Percentiles rank a stretch among this genome's conserved stretches.
Conservation (phyloP, 2,797 vertebrate genomes). For the Gymnoscopelus microlampas region DNA sequence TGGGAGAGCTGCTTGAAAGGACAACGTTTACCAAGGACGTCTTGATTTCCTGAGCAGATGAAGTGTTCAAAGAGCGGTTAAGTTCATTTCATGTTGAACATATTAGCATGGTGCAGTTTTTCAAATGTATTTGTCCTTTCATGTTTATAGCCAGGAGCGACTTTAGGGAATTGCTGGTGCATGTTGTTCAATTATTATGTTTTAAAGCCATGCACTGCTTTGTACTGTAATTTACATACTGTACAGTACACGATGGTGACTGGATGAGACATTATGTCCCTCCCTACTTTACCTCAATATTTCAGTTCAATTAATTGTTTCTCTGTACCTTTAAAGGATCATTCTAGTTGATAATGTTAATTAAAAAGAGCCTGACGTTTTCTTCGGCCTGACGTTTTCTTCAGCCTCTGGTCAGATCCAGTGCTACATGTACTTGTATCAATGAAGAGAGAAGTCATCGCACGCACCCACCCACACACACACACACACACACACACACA, state of each 20-base stretch:
- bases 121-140: too few species aligned
- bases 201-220: background rate
- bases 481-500: background rate
- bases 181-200: too few species aligned
- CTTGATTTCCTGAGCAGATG: background rate
- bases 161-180: background rate
- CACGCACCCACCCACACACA: slow-evolving; percentile 2
- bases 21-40: slow-evolving; percentile 6
- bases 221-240: background rate
- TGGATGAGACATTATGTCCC: background rate
- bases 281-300: slow-evolving; percentile 9
- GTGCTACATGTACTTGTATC: slow-evolving; percentile 22
- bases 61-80: slow-evolving; percentile 3
- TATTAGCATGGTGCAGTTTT: too few species aligned
- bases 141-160: too few species aligned
- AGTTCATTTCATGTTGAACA: background rate
- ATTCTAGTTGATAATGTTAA: slow-evolving; percentile 31
- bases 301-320: slow-evolving; percentile 12
- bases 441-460: slow-evolving; percentile 39
- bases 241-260: background rate
- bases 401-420: slow-evolving; percentile 54
- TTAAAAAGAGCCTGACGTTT: slow-evolving; percentile 44
- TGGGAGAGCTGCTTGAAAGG: slow-evolving; percentile 34
- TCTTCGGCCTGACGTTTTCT: slow-evolving; percentile 45
- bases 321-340: background rate